phyloP scores from a whole-genome alignment of 1,140 invertebrate genomes.

The Oryzaephilus surinamensis region DNA sequence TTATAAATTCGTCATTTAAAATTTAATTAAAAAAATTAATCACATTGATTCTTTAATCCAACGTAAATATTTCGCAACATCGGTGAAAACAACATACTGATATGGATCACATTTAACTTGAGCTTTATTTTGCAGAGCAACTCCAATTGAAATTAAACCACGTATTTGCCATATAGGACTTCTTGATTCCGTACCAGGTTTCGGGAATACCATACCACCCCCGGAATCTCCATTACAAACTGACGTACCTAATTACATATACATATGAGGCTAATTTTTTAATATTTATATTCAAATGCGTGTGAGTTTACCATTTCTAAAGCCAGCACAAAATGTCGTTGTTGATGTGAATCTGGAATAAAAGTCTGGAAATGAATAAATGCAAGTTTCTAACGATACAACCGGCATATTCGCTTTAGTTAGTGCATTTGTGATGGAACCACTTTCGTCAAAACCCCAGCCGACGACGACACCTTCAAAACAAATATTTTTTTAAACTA shows the following conservation, averaged over 20 bases:
- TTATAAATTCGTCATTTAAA: no score
- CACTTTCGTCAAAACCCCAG: slow-evolving; percentile 39
- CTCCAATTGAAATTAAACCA: slow-evolving; percentile 46
- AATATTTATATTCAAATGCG: no score
- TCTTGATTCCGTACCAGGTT: slow-evolving; percentile 33
- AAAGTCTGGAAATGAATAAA: slow-evolving; percentile 39
- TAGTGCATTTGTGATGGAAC: slow-evolving; percentile 36
- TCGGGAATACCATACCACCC: slow-evolving; percentile 45
- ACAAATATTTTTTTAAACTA: no score
- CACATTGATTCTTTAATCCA: no score
- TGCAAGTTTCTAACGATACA: slow-evolving; percentile 37
- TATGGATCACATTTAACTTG: slow-evolving; percentile 41
- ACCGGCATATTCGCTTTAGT: slow-evolving; percentile 40
- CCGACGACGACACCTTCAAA: slow-evolving; percentile 36
- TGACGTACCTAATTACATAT: slow-evolving; percentile 43
- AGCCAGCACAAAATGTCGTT: slow-evolving; percentile 42
- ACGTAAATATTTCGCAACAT: slow-evolving; percentile 46
- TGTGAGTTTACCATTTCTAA: slow-evolving; percentile 31
- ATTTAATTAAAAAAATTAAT: no score
- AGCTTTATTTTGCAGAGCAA: slow-evolving; percentile 37
- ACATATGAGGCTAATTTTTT: no score
- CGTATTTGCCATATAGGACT: slow-evolving; percentile 43
- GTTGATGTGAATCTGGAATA: slow-evolving; percentile 38
- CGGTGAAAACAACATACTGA: slow-evolving; percentile 47
- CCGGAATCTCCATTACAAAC: slow-evolving; percentile 54